Base-by-base conservation (phyloP, 2,113 vertebrate genomes). In the Hypanus sabinus region DNA sequence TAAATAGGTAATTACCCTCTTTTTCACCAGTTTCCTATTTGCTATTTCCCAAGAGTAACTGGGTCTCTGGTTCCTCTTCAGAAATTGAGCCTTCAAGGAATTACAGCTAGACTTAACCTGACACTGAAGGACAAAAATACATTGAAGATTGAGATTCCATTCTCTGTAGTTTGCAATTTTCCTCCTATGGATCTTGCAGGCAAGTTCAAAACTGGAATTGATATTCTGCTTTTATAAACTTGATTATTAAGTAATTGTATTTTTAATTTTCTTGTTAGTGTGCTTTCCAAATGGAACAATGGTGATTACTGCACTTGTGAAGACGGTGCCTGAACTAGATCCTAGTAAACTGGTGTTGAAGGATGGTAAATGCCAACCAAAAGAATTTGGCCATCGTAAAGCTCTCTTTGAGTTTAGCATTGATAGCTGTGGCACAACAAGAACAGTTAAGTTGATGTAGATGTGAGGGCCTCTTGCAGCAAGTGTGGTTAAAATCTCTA, bases 271-370 rank as follows among this genome's bases (percentile, higher is more conserved):
- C 20, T 62, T 95, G 95, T 81, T 94, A 96, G 96, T 94, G 5
- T 97, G 96, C 75, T 75, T 95, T 24, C 94, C 96, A 20, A 95
- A 95, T 70, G 96, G 96, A 30, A 96, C 95, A 4, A 93, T 96
- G 60, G 57, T 94, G 77, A 38, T 96, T 65, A 95, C 95, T 24
- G 95, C 95, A 46, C 0, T 95, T 83, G 11, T 95, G 9, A 75
- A 6, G 27, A 95, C 94, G 14, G 0, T 93, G 57, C 71, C 93
- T 94, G 95, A 94, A 12, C 76, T 97, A 94, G 93, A 95, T 33
- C 95, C 94, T 3, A 94, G 94, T 79, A 24, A 71, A 46, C 18
- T 96, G 36, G 94, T 95, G 20, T 83, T 96, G 68, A 94, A 94
- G 46, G 96, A 96, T 76, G 94, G 65, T 38, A 24, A 0, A 0